Base-by-base conservation (phyloP, 2,797 vertebrate genomes). In the Harpagifer antarcticus region DNA sequence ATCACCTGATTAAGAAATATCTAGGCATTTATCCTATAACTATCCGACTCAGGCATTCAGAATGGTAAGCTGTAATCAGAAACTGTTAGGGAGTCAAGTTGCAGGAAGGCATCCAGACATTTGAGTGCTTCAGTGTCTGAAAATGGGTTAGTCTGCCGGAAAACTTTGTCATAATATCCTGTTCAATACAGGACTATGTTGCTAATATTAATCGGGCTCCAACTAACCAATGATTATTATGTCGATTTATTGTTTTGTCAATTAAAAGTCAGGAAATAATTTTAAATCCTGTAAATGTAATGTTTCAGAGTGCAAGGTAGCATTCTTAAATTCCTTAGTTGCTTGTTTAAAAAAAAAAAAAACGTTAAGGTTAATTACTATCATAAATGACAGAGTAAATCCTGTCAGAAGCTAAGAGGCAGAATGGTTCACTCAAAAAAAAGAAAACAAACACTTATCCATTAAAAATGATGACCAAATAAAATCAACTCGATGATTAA, bases 101-200 rank as follows among this genome's bases (percentile, higher is more conserved):
- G 62, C 71, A 80, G 63, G 67, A 67, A 71, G 78, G 56, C 2
- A 2, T 77, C 42, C 37, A 73, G 77, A 81, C 69, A 58, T 40
- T 54, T 42, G 33, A 72, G 15, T 14, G 33, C 12, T 65, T n/a
- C 43, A 55, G 1, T 40, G 74, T 20, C 37, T 68, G 27, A 54
- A 58, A 70, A 53, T 17, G 9, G 57, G 27, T 66, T 61, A 7
- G 23, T 27, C 31, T 43, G 49, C 42, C 20, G 44, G 15, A 50
- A 74, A 76, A 53, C 45, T 27, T 13, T 45, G 20, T 27, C 27
- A 27, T 27, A 27, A 27, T 27, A 27, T 27, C 3, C 27, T 27
- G 27, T 27, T 27, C 27, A 27, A 4, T 27, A 27, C 4, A n/a
- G 9, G 3, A 63, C 40, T 31, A 8, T 59, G 27, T 42, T 1